phyloP scores from a whole-genome alignment of 2,797 vertebrate genomes.

The Petrocephalus sullivani region DNA sequence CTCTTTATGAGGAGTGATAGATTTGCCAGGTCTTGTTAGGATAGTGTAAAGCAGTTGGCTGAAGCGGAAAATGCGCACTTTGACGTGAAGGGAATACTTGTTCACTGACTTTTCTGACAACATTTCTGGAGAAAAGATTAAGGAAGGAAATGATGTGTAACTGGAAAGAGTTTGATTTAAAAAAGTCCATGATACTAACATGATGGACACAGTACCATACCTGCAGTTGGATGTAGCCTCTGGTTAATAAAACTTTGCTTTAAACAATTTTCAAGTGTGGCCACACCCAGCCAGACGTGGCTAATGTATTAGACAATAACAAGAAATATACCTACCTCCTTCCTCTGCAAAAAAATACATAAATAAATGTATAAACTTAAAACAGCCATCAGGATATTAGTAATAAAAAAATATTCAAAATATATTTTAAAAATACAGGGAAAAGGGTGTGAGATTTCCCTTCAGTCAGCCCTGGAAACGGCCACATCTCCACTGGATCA shows the following conservation, averaged over 20 bases:
- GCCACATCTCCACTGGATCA: neutral
- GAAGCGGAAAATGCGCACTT: neutral
- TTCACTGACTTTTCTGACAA: neutral
- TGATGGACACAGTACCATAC: slow-evolving; percentile 6
- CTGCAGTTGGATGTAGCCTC: neutral
- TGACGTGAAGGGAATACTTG: neutral
- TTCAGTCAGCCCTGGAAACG: neutral
- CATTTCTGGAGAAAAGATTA: neutral
- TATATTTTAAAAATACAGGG: neutral
- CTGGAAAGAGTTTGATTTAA: neutral
- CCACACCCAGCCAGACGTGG: neutral
- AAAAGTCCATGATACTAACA: neutral
- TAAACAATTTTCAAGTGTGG: neutral
- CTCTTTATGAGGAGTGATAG: neutral
- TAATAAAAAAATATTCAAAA: neutral
- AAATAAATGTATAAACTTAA: slow-evolving; percentile 17
- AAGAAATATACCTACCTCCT: slow-evolving; percentile 60
- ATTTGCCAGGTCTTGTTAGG: neutral
- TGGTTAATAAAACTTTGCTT: neutral
- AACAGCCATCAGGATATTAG: neutral
- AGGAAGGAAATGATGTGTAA: neutral
- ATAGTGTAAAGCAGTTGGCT: neutral
- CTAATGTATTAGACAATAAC: slow-evolving; percentile 16
- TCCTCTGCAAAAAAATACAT: slow-evolving; percentile 45
- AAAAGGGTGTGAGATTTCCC: neutral